Conservation (phyloP, 1,140 invertebrate species). For the Probaryconus sp. region DNA sequence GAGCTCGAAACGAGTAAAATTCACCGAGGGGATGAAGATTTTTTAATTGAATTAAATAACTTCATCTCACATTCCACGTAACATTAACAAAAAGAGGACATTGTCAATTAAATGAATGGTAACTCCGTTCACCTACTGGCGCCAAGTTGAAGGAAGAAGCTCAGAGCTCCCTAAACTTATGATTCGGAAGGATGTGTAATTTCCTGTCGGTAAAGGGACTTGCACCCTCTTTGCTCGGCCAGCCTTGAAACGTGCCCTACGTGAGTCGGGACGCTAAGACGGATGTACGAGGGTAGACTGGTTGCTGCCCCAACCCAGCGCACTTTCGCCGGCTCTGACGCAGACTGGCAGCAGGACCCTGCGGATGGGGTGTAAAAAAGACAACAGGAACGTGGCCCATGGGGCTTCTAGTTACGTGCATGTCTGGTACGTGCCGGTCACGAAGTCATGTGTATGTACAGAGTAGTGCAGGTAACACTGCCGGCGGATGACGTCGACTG, state of each 20-base stretch:
- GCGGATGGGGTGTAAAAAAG: slow-evolving; percentile 49
- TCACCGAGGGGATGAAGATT: too few species aligned
- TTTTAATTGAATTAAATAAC: slow-evolving; percentile 39
- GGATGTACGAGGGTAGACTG: slow-evolving; percentile 57
- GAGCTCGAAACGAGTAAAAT: too few species aligned
- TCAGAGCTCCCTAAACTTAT: slow-evolving; percentile 61
- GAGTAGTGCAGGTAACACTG: slow-evolving; percentile 30
- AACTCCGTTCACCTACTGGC: slow-evolving; percentile 46
- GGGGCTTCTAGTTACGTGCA: slow-evolving; percentile 52
- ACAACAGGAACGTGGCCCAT: slow-evolving; percentile 45
- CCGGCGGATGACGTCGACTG: slow-evolving; percentile 38
- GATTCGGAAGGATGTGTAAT: slow-evolving; percentile 67
- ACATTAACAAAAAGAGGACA: slow-evolving; percentile 63
- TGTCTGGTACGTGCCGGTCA: slow-evolving; percentile 40
- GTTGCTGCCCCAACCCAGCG: slow-evolving; percentile 5
- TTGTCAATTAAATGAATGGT: slow-evolving; percentile 65
- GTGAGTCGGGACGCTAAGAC: slow-evolving; percentile 63
- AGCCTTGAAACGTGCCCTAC: slow-evolving; percentile 66
- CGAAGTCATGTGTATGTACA: slow-evolving; percentile 37
- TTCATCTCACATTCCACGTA: slow-evolving; percentile 22
- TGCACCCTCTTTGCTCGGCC: slow-evolving; percentile 66
- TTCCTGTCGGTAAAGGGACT: slow-evolving; percentile 65
- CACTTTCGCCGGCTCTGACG: slow-evolving; percentile 15
- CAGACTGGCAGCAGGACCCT: slow-evolving; percentile 45
- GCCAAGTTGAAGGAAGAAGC: slow-evolving; percentile 55